These are phyloP conservation scores for Pelobates cultripes DNA, from an alignment of 2,797 vertebrate species.

Conservation along the genomic window DNA sequence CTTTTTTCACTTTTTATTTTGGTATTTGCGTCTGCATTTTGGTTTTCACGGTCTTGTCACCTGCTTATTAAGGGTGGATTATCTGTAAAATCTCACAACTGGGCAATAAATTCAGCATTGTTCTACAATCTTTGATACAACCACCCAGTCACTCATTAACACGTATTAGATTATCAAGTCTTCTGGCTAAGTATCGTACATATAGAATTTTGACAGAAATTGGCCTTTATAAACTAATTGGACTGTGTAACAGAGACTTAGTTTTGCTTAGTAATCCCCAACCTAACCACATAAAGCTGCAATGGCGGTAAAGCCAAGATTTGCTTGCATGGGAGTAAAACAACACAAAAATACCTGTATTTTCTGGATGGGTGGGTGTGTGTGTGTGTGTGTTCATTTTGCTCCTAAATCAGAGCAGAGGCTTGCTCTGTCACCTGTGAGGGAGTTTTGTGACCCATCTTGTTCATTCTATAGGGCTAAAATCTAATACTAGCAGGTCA, in stretches of 20 bases:
- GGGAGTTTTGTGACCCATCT: no score
- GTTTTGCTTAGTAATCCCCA: background rate
- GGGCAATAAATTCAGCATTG: background rate
- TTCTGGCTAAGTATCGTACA: background rate
- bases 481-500: no score
- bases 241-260: background rate
- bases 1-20: background rate
- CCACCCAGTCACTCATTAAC: background rate
- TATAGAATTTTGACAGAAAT: background rate
- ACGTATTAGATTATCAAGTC: background rate
- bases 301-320: no score
- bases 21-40: background rate
- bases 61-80: background rate
- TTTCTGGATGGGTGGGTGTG: no score
- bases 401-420: no score
- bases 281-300: no score
- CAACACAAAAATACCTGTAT: no score
- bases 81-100: background rate
- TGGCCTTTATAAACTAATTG: slow-evolving; percentile 2
- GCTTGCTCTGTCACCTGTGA: no score
- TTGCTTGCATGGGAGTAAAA: no score
- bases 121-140: background rate
- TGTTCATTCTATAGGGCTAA: no score
- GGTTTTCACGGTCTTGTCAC: slow-evolving; percentile 10
- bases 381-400: no score